Conservation (phyloP, 2,113 vertebrate genomes). For the Amblyornis subalaris region DNA sequence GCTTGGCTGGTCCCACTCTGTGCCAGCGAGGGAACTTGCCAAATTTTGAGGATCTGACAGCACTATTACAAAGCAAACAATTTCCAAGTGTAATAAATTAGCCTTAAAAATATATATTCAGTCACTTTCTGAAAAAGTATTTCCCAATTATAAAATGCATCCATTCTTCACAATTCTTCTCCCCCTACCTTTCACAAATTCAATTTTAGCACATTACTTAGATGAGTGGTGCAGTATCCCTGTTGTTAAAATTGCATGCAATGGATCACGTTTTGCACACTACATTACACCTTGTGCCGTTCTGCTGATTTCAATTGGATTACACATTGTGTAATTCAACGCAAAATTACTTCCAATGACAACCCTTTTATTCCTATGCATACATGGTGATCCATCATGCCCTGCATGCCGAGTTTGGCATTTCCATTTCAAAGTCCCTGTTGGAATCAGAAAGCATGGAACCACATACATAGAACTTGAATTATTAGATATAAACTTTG, state of each 20-base stretch:
- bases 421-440: slow-evolving; percentile 60
- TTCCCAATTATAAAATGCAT: slow-evolving; percentile 21
- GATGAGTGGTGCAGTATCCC: neutral
- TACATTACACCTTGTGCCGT: slow-evolving; percentile 61
- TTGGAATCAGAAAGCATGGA: slow-evolving; percentile 58
- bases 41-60: neutral
- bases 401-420: slow-evolving; percentile 31
- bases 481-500: slow-evolving; percentile 45
- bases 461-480: slow-evolving; percentile 41
- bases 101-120: neutral
- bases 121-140: neutral
- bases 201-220: slow-evolving; percentile 47
- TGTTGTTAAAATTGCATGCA: slow-evolving; percentile 38
- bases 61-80: neutral
- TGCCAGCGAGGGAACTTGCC: neutral
- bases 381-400: slow-evolving; percentile 64
- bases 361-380: slow-evolving; percentile 58
- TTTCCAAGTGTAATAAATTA: neutral
- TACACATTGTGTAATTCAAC: slow-evolving; percentile 66
- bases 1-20: neutral
- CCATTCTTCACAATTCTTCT: slow-evolving; percentile 19
- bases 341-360: slow-evolving; percentile 66
- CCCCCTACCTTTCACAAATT: slow-evolving; percentile 34
- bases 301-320: slow-evolving; percentile 65
- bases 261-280: slow-evolving; percentile 60